A percentile compares a stretch with the other conserved stretches of the same genome.
These are phyloP conservation scores for Nothocercus nigrocapillus DNA, from an alignment of 2,113 vertebrate species.

Conservation along the genomic window DNA sequence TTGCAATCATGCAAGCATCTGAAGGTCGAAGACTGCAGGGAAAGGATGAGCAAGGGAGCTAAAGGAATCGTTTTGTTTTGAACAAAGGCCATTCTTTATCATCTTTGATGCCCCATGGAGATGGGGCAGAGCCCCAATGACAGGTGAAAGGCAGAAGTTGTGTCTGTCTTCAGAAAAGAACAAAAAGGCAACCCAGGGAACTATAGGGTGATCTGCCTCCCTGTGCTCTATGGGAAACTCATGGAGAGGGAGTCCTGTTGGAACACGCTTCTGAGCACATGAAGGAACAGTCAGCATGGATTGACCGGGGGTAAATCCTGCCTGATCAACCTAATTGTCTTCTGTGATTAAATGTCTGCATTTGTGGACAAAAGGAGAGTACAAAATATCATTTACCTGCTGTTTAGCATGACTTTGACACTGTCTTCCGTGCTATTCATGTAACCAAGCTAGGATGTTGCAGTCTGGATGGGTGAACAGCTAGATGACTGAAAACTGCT, in stretches of 20 bases:
- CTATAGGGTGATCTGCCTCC: neutral
- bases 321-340: no score
- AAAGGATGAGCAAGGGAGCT: neutral
- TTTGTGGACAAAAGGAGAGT: no score
- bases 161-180: neutral
- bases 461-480: no score
- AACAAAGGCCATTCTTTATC: neutral
- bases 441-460: no score
- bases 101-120: neutral
- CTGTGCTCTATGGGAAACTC: neutral
- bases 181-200: neutral
- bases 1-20: neutral
- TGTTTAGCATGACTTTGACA: no score
- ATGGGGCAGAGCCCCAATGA: fast-evolving
- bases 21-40: neutral
- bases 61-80: neutral
- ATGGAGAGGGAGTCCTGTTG: neutral
- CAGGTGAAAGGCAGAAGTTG: neutral
- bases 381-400: no score
- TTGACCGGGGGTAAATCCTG: no score
- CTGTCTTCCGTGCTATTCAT: no score
- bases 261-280: neutral
- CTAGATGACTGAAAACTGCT: no score
- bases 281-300: neutral
- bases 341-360: no score